Evolutionary conservation across 2,797 vertebrate genomes (phyloP).

Genomic region (Microtus obscurus): DNA sequence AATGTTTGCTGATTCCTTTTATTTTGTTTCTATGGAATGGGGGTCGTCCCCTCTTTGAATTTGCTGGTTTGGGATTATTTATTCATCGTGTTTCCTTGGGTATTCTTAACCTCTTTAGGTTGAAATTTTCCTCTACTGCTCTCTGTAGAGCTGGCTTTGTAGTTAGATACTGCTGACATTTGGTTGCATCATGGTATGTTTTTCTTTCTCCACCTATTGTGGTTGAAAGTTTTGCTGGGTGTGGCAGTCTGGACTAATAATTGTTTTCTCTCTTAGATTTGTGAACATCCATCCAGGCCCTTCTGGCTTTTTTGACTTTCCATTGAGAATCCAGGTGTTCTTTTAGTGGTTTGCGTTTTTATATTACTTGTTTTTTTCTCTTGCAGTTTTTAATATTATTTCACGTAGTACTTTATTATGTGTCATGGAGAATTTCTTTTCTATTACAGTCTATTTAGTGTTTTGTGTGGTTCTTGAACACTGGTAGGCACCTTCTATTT

Average conservation of each 20-base stretch:
- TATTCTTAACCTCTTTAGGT: no score
- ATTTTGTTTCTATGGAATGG: neutral
- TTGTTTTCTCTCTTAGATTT: neutral
- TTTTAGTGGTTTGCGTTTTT: neutral
- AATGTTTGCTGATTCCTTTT: neutral
- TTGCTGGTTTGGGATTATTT: neutral
- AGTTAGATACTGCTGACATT: neutral
- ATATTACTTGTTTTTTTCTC: neutral
- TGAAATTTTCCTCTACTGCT: neutral
- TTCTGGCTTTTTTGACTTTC: neutral
- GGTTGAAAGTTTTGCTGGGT: neutral
- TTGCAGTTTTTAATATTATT: neutral
- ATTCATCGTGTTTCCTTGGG: neutral
- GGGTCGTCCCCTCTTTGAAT: neutral
- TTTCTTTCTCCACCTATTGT: neutral
- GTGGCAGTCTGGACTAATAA: neutral
- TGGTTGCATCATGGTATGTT: neutral
- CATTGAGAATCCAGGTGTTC: neutral
- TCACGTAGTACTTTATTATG: neutral
- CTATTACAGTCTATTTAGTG: neutral
- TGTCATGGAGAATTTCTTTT: neutral
- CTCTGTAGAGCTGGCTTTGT: neutral
- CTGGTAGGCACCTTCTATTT: neutral
- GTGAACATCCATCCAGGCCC: neutral
- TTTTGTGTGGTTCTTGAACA: neutral